Conservation (phyloP, 1,140 invertebrate species). For the Aphelinus certus region DNA sequence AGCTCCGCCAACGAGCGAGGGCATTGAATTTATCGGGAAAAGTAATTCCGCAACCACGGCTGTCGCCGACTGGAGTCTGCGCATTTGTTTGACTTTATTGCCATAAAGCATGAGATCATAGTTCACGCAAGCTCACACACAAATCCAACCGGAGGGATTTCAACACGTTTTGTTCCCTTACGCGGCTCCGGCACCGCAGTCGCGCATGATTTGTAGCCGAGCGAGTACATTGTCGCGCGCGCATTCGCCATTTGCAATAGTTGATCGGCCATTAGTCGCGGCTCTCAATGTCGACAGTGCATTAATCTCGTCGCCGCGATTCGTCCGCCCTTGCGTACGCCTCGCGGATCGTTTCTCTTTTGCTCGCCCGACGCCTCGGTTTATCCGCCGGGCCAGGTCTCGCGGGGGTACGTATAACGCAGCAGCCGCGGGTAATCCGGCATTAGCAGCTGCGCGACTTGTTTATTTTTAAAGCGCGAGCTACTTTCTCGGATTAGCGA, state of each 20-base stretch:
- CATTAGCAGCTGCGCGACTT: not conserved
- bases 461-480: constrained; percentile 3
- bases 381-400: not conserved
- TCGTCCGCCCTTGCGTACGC: not conserved
- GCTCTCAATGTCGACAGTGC: not conserved
- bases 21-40: too few relatives aligned
- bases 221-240: not conserved
- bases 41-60: too few relatives aligned
- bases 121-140: too few relatives aligned
- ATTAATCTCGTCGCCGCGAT: constrained; percentile 10
- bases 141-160: too few relatives aligned
- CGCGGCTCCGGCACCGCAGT: too few relatives aligned
- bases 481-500: constrained; percentile 16
- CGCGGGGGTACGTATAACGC: not conserved
- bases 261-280: too few relatives aligned
- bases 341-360: not conserved
- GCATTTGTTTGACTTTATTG: too few relatives aligned
- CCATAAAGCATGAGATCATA: too few relatives aligned
- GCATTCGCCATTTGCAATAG: not conserved
- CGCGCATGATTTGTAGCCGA: too few relatives aligned
- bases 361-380: not conserved
- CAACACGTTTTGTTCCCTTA: too few relatives aligned
- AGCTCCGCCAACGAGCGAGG: too few relatives aligned
- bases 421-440: not conserved
- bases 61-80: too few relatives aligned